Conservation (phyloP, 2,113 vertebrate genomes). For the Buteo buteo region DNA sequence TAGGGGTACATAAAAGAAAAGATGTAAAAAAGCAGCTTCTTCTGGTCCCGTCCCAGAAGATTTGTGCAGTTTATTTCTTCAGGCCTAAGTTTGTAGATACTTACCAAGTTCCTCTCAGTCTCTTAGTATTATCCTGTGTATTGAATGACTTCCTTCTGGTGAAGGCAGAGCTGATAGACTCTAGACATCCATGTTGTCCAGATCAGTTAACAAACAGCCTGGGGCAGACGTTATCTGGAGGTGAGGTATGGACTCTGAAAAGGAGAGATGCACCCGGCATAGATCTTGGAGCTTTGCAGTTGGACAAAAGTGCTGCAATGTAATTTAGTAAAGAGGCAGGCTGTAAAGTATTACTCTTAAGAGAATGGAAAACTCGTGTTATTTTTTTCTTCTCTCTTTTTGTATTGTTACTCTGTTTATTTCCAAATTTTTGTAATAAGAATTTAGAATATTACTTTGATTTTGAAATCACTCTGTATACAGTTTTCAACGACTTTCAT, state of each 20-base stretch:
- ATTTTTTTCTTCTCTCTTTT: neutral
- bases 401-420: neutral
- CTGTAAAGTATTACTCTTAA: neutral
- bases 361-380: neutral
- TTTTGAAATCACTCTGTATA: neutral
- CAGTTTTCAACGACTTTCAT: neutral
- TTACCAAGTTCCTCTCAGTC: neutral
- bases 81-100: neutral
- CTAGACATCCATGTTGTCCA: neutral
- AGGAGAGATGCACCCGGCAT: fast-evolving
- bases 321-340: neutral
- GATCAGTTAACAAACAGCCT: neutral
- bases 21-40: neutral
- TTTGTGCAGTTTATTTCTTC: neutral
- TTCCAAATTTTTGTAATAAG: neutral
- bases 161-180: neutral
- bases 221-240: neutral
- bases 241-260: neutral
- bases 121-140: neutral
- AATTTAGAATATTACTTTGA: neutral
- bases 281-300: neutral
- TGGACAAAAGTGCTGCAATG: neutral
- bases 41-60: neutral
- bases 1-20: neutral
- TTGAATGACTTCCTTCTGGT: neutral